Evolutionary conservation across 2,797 vertebrate genomes (phyloP), one percentile per base, ranked within the genome.

Genomic region (Artibeus lituratus): DNA sequence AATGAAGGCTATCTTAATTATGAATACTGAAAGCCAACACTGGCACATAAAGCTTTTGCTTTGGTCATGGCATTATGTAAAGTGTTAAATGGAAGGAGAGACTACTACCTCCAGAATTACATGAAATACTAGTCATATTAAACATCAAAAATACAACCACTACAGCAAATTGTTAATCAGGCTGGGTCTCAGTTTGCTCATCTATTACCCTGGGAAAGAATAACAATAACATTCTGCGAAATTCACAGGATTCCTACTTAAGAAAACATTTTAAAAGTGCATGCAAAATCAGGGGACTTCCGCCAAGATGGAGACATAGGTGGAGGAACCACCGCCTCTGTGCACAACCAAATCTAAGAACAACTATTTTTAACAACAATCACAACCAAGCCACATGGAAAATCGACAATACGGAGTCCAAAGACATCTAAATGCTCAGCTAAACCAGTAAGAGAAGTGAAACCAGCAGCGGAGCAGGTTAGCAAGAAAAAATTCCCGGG

Each of bases 1-100:
- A 98, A 98, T 97, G 98, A 98, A 98, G 96, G 94, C 94, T 97
- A 97, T 96, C 98, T 98, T 98, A 98, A 98, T 98, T 98, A 97
- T 98, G 92, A 91, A 82, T 78, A 96, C 93, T 95, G 93, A 98
- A 98, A 97, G 96, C 90, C 97, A 97, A 96, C 51, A 94, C 59
- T 7, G 88, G 73, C 15, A 84, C 69, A 78, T 72, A 92, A 96
- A 97, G 89, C 39, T 49, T 90, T 67, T 4, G 65, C 89, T 90
- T 96, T 94, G 93, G 47, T 78, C 53, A 10, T 69, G 70, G 53
- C 89, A 15, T 97, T 95, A 94, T 90, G 96, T 96, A 94, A 83
- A 19, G 18, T 87, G 93, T 85, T 96, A 65, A 96, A 92, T 87
- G 84, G 32, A 72, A 90, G 35, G n/a, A 77, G 26, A 70, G 22